Evolutionary conservation across 1,140 invertebrate genomes (phyloP), one percentile per base, ranked within the genome.

Genomic region (Cyclina sinensis): DNA sequence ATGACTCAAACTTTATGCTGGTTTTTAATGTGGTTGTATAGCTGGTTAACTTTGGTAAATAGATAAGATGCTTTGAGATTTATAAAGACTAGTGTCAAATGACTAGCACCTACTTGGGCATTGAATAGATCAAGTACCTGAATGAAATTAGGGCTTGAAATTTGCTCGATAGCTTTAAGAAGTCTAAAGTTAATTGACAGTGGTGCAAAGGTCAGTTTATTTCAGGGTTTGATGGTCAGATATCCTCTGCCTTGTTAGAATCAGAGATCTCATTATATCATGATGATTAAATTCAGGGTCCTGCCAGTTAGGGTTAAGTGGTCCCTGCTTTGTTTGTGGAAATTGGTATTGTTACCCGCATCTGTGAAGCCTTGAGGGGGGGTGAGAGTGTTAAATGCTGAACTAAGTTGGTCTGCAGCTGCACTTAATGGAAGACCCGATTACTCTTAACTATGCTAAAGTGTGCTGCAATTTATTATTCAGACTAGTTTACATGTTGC

Each of bases 341-440:
- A 70, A 70, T 70, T 70, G 65, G 65, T 70, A 70, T 70, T 70
- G 65, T 70, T 37, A 39, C 32, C n/a, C n/a, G 37, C 65, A 70
- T 70, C 65, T 70, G 65, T 37, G 32, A 70, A 37, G 14, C 11
- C 32, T 32, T 14, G 24, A 32, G 18, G 65, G 14, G 4, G 30
- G 18, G 4, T 1, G 32, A 9, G 2, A n/a, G 3, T 27, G 5
- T 37, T 5, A 9, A n/a, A 14, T 7, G 2, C 14, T 43, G 43
- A 43, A 43, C 5, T 43, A 7, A 7, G 43, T 43, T 7, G 43
- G 14, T 35, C 27, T 24, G 24, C 65, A 70, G 65, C 65, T 70
- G 65, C 65, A 18, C 1, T 70, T 24, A 18, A 14, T 4, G 43
- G 43, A 43, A 43, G 4, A 43, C 43, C 43, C 14, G 43, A 43